Conservation (phyloP, 2,113 vertebrate genomes). For the Dasyornis broadbenti region DNA sequence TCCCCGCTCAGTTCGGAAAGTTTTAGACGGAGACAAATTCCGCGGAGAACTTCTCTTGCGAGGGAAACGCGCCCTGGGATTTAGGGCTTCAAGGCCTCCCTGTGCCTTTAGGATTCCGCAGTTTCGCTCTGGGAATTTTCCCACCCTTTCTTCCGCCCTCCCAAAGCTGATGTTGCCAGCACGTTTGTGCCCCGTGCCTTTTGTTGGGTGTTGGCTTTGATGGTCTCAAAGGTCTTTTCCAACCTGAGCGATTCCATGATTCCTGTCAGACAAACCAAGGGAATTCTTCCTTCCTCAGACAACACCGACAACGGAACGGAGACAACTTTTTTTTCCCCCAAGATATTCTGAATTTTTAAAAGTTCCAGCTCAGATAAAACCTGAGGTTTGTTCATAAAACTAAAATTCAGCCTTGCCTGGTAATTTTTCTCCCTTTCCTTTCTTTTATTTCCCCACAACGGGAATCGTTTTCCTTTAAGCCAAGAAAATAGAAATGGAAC, state of each 20-base stretch:
- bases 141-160: rapidly evolving
- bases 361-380: neutral
- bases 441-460: neutral
- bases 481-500: neutral
- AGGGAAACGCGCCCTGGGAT: too few species aligned
- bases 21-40: neutral
- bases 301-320: rapidly evolving
- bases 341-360: neutral
- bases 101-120: neutral
- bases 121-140: neutral
- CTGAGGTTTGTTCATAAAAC: neutral
- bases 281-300: neutral
- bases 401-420: neutral
- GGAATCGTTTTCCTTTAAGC: neutral
- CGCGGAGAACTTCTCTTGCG: neutral
- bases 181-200: neutral
- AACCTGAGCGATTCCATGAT: rapidly evolving
- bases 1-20: neutral
- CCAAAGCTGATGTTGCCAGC: neutral
- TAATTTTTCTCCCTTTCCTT: neutral
- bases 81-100: neutral
- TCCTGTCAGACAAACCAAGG: neutral
- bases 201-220: neutral
- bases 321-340: rapidly evolving
- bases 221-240: neutral